Base-by-base conservation (phyloP, 2,797 vertebrate genomes). In the Limnodromus scolopaceus region DNA sequence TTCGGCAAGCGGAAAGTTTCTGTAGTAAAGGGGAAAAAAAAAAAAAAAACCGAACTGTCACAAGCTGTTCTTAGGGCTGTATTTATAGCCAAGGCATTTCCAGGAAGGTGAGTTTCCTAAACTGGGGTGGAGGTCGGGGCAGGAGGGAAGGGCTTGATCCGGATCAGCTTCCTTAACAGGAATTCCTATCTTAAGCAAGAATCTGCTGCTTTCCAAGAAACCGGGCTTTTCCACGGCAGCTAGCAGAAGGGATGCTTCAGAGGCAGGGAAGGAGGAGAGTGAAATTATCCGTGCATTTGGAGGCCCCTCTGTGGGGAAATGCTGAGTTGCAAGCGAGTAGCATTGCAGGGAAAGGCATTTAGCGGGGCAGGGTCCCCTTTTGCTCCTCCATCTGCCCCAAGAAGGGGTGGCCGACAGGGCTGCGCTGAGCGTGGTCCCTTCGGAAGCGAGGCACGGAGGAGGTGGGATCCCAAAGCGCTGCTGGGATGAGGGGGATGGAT, bases 191-290 rank as follows among this genome's bases (percentile, higher is more conserved):
- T 87, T 75, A 61, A 81, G 84, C 66, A 88, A 70, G 84, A 71
- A 78, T 65, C 54, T 53, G n/a, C 71, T 64, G 93, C 96, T 97
- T 96, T 97, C 96, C 94, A 97, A 93, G 97, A 96, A 97, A 96
- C 46, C 4, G 74, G 87, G 82, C 87, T 94, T 95, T 91, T 91
- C 90, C 65, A 55, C 64, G 71, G 92, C 64, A 71, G 91, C 91
- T 46, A 60, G 61, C 80, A 84, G 92, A 89, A 96, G 84, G 39
- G 69, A 88, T 76, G 80, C 63, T 94, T 94, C 71, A 41, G 82
- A 93, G 57, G 36, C 78, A 43, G 65, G 46, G 58, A 87, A 80
- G 58, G 64, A 92, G 51, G 64, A 24, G 34, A 95, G 34, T 4
- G 20, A 49, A 91, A 83, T 89, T 70, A 69, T 92, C 84, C 5